phyloP scores from a whole-genome alignment of 1,140 invertebrate species.

The Ladona fulva region DNA sequence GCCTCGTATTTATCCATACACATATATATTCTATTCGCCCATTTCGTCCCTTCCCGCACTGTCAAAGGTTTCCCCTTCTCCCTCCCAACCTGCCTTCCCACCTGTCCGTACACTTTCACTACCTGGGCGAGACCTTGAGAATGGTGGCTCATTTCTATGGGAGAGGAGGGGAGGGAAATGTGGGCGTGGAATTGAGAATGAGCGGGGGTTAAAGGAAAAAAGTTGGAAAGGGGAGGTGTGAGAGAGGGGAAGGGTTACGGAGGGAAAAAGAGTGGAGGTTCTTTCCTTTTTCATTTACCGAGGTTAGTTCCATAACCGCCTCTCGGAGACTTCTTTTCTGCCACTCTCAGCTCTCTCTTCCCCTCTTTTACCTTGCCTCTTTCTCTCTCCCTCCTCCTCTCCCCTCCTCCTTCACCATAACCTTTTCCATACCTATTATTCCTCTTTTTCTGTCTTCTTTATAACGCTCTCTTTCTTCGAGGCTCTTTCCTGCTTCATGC shows the following conservation, averaged over 20 bases:
- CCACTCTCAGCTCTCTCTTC: not conserved
- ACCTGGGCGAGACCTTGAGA: slow-evolving; percentile 6
- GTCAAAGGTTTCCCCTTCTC: too few relatives aligned
- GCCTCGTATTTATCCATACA: too few relatives aligned
- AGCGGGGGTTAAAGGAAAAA: too few relatives aligned
- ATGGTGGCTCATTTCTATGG: not conserved
- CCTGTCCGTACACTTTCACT: slow-evolving; percentile 3
- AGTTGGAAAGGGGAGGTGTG: too few relatives aligned
- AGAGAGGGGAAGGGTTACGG: too few relatives aligned
- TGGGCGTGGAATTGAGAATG: too few relatives aligned
- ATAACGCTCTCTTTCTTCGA: not conserved
- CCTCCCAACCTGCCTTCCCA: not conserved
- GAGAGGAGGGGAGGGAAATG: not conserved
- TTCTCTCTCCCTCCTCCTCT: not conserved
- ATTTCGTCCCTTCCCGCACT: too few relatives aligned
- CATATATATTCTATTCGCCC: too few relatives aligned
- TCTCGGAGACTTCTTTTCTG: not conserved
- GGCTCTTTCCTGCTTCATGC: too few relatives aligned
- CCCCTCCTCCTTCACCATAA: not conserved
- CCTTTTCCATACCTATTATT: not conserved
- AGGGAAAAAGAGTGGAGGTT: too few relatives aligned
- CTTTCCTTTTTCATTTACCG: not conserved
- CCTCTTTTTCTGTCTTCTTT: not conserved
- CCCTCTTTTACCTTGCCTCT: not conserved
- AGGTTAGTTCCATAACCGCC: slow-evolving; percentile 7